Evolutionary conservation across 2,797 vertebrate genomes (phyloP), one percentile per base, ranked within the genome.

Genomic region (Cyclopterus lumpus): DNA sequence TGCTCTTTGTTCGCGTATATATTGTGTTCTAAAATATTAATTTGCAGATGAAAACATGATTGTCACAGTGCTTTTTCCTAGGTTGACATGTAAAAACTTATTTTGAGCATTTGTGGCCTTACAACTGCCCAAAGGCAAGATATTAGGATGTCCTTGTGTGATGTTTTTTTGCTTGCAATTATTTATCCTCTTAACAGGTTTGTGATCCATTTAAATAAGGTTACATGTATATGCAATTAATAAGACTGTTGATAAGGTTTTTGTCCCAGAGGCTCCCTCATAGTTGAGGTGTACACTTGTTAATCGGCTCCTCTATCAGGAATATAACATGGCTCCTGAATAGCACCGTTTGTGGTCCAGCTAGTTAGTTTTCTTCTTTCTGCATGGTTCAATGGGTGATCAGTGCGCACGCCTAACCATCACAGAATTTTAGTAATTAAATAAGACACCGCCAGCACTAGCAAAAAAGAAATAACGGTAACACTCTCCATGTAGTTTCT

Each of bases 141-240:
- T 80, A 51, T 72, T 84, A 78, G 86, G 84, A 81, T 79, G 85
- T 84, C 80, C 78, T 76, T 12, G 83, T 82, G 81, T 84, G 71
- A 75, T 93, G 4, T 14, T 12, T 12, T n/a, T 42, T 92, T 88
- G 79, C 90, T 92, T 89, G 77, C 79, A 87, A 73, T 88, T 86
- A 87, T 87, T 90, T 89, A 88, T 92, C 82, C 66, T 86, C 67
- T 73, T 73, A 40, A 71, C 83, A 79, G 76, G 67, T 81, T 49
- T 79, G 71, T 82, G 75, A 86, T 84, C 75, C 71, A 77, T 68
- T 81, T 65, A 22, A 76, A 71, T 60, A 84, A 74, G 77, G 89
- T 88, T 86, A 71, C 58, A 79, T 88, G 60, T 82, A 89, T 93
- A 91, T 93, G 92, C 90, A 94, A 92, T 88, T 87, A 84, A 57